phyloP scores from a whole-genome alignment of 1,140 invertebrate genomes.

The Diorhabda elongata region DNA sequence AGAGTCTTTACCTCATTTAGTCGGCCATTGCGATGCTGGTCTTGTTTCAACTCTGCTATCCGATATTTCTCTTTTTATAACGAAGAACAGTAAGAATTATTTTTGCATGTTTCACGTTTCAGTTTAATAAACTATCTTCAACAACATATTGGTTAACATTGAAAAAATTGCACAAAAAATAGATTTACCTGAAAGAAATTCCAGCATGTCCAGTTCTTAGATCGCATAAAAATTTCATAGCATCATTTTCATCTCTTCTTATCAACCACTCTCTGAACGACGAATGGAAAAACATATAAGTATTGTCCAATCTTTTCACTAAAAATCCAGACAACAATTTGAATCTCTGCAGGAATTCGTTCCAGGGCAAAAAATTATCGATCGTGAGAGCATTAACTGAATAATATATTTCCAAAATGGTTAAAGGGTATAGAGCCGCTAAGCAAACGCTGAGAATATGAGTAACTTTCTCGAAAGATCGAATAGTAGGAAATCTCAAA shows the following conservation, averaged over 20 bases:
- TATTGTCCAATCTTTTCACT: slow-evolving; percentile 83
- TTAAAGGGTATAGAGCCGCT: slow-evolving; percentile 85
- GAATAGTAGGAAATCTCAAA: slow-evolving; percentile 81
- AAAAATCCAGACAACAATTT: slow-evolving; percentile 80
- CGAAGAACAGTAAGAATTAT: too few relatives aligned
- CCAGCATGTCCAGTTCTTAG: slow-evolving; percentile 84
- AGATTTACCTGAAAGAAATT: slow-evolving; percentile 68
- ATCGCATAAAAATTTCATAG: slow-evolving; percentile 85
- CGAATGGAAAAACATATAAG: slow-evolving; percentile 95
- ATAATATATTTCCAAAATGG: slow-evolving; percentile 86
- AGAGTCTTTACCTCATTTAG: too few relatives aligned
- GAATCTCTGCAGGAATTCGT: slow-evolving; percentile 82
- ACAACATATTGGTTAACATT: too few relatives aligned
- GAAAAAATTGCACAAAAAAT: background rate
- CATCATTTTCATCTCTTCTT: slow-evolving; percentile 83
- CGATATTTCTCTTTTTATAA: too few relatives aligned
- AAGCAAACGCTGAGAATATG: slow-evolving; percentile 85
- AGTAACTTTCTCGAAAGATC: slow-evolving; percentile 84
- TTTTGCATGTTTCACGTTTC: too few relatives aligned
- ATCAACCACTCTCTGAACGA: slow-evolving; percentile 96
- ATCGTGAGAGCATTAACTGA: slow-evolving; percentile 83
- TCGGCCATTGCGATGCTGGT: too few relatives aligned
- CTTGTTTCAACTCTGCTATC: too few relatives aligned
- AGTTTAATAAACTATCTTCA: too few relatives aligned
- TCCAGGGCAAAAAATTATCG: slow-evolving; percentile 77